Evolutionary conservation across 2,113 vertebrate genomes (phyloP).

Genomic region (Atractosteus spatula): DNA sequence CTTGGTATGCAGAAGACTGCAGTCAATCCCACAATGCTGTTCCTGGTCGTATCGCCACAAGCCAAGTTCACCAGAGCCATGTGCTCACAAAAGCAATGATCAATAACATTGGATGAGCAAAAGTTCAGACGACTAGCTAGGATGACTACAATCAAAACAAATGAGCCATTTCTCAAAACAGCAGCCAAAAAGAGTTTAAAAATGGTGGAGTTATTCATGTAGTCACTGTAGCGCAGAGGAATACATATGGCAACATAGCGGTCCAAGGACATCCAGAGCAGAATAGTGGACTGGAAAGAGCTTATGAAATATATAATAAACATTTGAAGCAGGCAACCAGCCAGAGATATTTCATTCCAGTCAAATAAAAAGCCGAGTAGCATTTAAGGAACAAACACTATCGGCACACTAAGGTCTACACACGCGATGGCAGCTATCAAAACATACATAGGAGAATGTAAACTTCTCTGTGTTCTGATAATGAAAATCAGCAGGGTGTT

Average conservation of each 20-base stretch:
- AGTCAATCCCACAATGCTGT: constrained; percentile 40
- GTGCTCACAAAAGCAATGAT: constrained; percentile 53
- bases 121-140: constrained; percentile 32
- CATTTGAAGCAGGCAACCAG: constrained; percentile 36
- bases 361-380: constrained; percentile 30
- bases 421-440: constrained; percentile 44
- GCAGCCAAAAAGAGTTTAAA: constrained; percentile 19
- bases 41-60: constrained; percentile 42
- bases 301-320: constrained; percentile 27
- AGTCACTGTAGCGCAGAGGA: constrained; percentile 34
- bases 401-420: constrained; percentile 21
- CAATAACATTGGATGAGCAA: constrained; percentile 43
- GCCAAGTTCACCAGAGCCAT: constrained; percentile 54
- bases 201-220: constrained; percentile 14
- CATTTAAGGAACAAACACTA: constrained; percentile 32
- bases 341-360: constrained; percentile 25
- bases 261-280: constrained; percentile 55
- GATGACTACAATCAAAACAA: constrained; percentile 20
- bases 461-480: constrained; percentile 16
- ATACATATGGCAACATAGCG: constrained; percentile 38
- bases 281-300: constrained; percentile 44
- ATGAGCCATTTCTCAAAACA: constrained; percentile 23
- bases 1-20: constrained; percentile 17
- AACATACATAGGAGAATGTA: constrained; percentile 43
- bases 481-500: constrained; percentile 15